Evolutionary conservation across 1,140 invertebrate genomes (phyloP).

Genomic region (Steinernema khuongi): DNA sequence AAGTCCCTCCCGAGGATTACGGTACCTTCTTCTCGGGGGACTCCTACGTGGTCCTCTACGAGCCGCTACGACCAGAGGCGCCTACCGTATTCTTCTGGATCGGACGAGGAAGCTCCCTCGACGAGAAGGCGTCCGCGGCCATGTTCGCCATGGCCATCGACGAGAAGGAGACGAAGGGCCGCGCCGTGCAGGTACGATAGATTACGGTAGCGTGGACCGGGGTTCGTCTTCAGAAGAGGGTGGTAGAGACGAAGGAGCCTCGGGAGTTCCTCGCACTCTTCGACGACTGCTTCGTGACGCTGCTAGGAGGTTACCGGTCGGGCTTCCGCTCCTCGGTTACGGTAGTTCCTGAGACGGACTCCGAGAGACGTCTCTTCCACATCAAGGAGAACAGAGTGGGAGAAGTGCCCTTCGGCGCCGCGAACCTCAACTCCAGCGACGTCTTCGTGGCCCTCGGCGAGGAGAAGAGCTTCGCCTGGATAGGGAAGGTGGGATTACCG

Average conservation of each 20-base stretch:
- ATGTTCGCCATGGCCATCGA: slow-evolving; percentile 49
- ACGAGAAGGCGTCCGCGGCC: slow-evolving; percentile 50
- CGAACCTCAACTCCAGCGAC: background rate
- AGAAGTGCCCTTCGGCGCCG: background rate
- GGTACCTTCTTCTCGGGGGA: slow-evolving; percentile 56
- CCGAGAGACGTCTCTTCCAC: background rate
- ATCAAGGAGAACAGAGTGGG: background rate
- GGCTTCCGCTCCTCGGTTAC: background rate
- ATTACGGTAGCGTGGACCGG: background rate
- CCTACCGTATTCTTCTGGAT: slow-evolving; percentile 56
- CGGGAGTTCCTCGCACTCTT: slow-evolving; percentile 52
- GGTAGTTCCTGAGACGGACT: background rate
- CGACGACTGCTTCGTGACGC: slow-evolving; percentile 49
- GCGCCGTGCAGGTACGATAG: slow-evolving; percentile 45
- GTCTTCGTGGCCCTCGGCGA: background rate
- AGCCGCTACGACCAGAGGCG: slow-evolving; percentile 39
- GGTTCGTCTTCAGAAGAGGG: slow-evolving; percentile 43
- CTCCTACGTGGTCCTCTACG: slow-evolving; percentile 56
- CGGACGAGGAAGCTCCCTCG: slow-evolving; percentile 37
- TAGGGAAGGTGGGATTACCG: background rate
- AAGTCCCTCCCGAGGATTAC: slow-evolving; percentile 43
- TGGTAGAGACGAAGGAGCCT: slow-evolving; percentile 53
- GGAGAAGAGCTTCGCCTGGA: background rate
- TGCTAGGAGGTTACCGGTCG: slow-evolving; percentile 30
- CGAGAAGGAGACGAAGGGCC: slow-evolving; percentile 41